Base-by-base conservation (phyloP, 2,888 invertebrate genomes). In the Apocheima hispidaria region DNA sequence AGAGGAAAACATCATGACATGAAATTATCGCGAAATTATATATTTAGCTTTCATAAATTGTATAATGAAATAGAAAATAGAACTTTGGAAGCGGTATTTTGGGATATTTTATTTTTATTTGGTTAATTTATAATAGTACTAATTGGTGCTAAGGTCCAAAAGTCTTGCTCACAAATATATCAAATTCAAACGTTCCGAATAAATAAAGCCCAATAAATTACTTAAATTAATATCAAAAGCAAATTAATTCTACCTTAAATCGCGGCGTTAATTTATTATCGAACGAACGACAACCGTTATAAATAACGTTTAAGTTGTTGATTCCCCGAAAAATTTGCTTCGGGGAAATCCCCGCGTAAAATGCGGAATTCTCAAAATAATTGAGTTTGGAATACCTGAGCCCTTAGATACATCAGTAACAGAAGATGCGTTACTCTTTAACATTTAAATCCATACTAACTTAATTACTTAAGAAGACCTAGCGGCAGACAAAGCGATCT, bases 371-470 rank as follows among this genome's bases (percentile, higher is more conserved):
- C 68, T 67, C 66, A 71, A 76, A 79, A 82, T 85, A 85, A 87
- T 86, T 85, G 86, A 81, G 86, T 86, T 78, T 74, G 74, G 74
- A 73, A 85, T 83, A 82, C 81, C 82, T 78, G 65, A 74, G 33
- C 18, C 30, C n/a, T 16, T 14, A 28, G 46, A 23, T n/a, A 9
- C 35, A 9, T 23, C 30, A 36, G 21, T 18, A 20, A 20, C 16
- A 20, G 16, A 14, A 46, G 59, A 53, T 38, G 5, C 33, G 52
- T 52, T 46, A 6, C 6, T 12, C n/a, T 46, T 0, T 20, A 9
- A 20, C 2, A 12, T 0, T 35, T 12, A 3, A 33, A 33, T 3
- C 12, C 33, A 1, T 4, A 30, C 30, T 30, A 12, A 7, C 9
- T n/a, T n/a, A n/a, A n/a, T n/a, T n/a, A n/a, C n/a, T n/a, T n/a